Evolutionary conservation across 2,113 vertebrate species (phyloP), one percentile per base, ranked within the genome.

Genomic region (Thamnaconus septentrionalis): DNA sequence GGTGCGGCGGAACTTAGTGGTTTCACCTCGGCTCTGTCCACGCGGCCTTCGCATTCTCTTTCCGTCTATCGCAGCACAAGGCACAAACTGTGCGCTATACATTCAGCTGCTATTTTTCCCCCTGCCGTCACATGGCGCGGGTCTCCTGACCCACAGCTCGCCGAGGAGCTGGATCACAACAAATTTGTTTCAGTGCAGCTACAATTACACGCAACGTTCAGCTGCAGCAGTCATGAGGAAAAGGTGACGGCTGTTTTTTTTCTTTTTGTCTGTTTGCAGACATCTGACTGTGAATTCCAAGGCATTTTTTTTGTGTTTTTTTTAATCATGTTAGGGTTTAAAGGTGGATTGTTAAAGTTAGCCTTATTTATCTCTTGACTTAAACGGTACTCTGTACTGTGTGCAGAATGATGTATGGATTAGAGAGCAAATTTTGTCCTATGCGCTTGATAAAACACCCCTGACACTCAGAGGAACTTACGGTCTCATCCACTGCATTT

Each of bases 111-210:
- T 31, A 31, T 31, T 31, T 74, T 71, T 61, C 51, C 56, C 71
- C 51, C 59, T 66, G 11, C 12, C 8, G 77, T 88, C 86, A 88
- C 86, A 88, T 83, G 88, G 66, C 61, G 41, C 59, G 7, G 59
- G 76, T 84, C 88, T 86, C 60, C 85, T 89, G 88, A 88, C 83
- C 73, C 78, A 47, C 69, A 60, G 69, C 73, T 69, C 76, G 57
- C 44, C 51, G 62, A 71, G 65, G 69, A 69, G 66, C 56, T 61
- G 67, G 46, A 82, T 85, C 80, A 75, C 58, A 73, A 69, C 62
- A 61, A 69, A 85, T 88, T 81, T 77, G 78, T 81, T 80, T 73
- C 83, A 71, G 66, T 59, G 65, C 76, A 69, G 74, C 59, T 50
- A 61, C 61, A 69, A 76, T 76, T 76, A 48, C 71, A 72, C 7